Base-by-base conservation (phyloP, 2,888 invertebrate genomes). In the Diabrotica balteata region DNA sequence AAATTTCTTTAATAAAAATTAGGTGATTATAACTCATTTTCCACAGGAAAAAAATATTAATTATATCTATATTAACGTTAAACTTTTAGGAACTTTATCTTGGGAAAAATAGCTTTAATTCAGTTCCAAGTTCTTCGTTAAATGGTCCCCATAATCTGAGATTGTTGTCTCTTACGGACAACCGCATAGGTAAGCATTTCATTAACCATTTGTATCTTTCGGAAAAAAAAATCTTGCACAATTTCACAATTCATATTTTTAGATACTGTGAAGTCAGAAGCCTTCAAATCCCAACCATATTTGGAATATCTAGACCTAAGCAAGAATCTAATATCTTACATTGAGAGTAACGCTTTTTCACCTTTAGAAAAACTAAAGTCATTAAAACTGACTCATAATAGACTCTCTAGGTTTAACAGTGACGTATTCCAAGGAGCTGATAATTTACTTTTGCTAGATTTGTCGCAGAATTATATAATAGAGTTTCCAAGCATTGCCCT, bases 401-500 rank as follows among this genome's bases (percentile, higher is more conserved):
- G 92, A 72, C 87, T 96, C 11, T 88, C 89, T 8, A 90, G 91
- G 76, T 89, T 96, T 79, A 94, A 95, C 82, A 94, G 94, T 81
- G 93, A 94, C 80, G 91, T 93, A 62, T 94, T 95, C 78, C 89
- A 90, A 82, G 89, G 93, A 63, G 89, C 93, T 6, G 88, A 89
- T 66, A 90, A 91, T 76, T 85, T 97, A 70, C 89, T 92, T 76
- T 90, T 90, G 75, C 85, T 97, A 73, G 94, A 96, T 81, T 85
- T 97, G 43, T 93, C 95, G 0, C 91, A 93, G 79, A 97, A 97
- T 86, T 94, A 94, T 81, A 90, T 96, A 64, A 86, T 87, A 1
- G 92, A 93, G 80, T 93, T 95, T 79, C 95, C 95, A 5, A 89
- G 90, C 0, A 90, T 92, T 8, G 92, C 94, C 0, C 81, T 95